phyloP scores from a whole-genome alignment of 1,140 invertebrate species.

The Sminthurides bifidus region DNA sequence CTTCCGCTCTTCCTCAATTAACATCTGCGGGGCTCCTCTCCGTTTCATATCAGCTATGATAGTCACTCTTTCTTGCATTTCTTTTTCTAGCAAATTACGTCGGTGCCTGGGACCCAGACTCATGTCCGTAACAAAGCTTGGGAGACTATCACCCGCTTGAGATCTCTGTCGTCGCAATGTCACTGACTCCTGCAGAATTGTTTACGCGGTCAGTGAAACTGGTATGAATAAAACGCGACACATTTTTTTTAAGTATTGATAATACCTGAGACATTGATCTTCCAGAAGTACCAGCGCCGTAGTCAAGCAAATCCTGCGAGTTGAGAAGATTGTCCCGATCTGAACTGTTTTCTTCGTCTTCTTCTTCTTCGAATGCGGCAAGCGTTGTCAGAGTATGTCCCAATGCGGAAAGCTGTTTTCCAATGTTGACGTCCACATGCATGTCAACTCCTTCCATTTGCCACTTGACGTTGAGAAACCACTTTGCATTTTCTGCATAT shows the following conservation, averaged over 20 bases:
- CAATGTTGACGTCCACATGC: conserved; percentile 88
- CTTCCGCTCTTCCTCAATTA: conserved; percentile 81
- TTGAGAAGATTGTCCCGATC: conserved; percentile 11
- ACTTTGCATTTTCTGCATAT: conserved; percentile 78
- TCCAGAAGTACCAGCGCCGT: background rate
- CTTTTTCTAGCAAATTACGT: conserved; percentile 86
- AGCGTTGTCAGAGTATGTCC: conserved; percentile 90
- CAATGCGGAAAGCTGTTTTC: conserved; percentile 83
- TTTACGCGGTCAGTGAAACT: background rate
- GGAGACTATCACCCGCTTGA: conserved; percentile 54
- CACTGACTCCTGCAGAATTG: conserved; percentile 16
- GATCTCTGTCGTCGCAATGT: conserved; percentile 37
- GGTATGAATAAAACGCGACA: background rate
- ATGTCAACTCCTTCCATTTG: conserved; percentile 99
- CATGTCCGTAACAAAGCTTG: conserved; percentile 73
- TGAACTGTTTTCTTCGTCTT: conserved; percentile 30
- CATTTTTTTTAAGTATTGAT: background rate
- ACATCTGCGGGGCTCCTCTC: conserved; percentile 76
- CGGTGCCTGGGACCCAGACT: conserved; percentile 74
- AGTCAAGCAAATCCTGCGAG: conserved; percentile 21
- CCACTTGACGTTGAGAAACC: conserved; percentile 95
- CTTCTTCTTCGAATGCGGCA: conserved; percentile 62
- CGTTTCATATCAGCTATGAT: conserved; percentile 83
- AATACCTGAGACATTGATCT: conserved; percentile 21
- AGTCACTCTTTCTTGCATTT: conserved; percentile 92